Conservation (phyloP, 2,797 vertebrate species). For the Chaetodon trifasciatus region DNA sequence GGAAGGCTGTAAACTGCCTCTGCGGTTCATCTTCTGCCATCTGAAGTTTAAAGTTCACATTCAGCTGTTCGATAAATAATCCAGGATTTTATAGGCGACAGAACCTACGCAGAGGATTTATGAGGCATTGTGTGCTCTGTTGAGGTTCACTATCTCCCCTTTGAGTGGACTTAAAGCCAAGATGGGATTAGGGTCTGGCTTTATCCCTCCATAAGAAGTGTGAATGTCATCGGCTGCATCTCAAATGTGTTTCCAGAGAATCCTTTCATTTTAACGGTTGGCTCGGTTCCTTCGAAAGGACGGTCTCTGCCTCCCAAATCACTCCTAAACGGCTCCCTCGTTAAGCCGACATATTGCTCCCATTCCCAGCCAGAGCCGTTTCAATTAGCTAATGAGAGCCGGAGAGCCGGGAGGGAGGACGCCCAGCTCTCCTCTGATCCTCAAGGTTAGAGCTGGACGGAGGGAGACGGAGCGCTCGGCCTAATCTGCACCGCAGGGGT, state of each 20-base stretch:
- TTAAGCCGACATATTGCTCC: constrained; percentile 67
- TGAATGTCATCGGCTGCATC: constrained; percentile 65
- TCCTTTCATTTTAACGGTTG: constrained; percentile 39
- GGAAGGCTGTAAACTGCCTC: too few species aligned
- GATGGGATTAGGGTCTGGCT: constrained; percentile 49
- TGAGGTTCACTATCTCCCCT: constrained; percentile 43
- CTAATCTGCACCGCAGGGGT: constrained; percentile 52
- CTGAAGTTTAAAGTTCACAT: constrained; percentile 27
- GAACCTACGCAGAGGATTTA: constrained; percentile 1
- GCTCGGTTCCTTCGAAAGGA: constrained; percentile 1
- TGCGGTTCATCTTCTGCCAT: too few species aligned
- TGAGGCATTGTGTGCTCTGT: constrained; percentile 16
- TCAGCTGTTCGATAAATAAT: constrained; percentile 12
- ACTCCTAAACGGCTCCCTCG: constrained; percentile 57
- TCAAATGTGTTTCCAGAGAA: constrained; percentile 57
- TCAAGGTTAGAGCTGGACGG: constrained; percentile 47
- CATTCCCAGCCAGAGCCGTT: constrained; percentile 51
- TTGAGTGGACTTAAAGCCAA: constrained; percentile 34
- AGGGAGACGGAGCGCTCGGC: constrained; percentile 6
- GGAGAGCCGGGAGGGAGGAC: constrained; percentile 10
- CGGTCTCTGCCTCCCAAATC: constrained; percentile 57
- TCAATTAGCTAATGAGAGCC: constrained; percentile 75
- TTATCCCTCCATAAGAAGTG: constrained; percentile 48
- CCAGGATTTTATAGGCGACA: constrained; percentile 29
- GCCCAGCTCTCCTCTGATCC: constrained; percentile 22